Conservation (phyloP, 2,113 vertebrate genomes). For the Gymnobelideus leadbeateri region DNA sequence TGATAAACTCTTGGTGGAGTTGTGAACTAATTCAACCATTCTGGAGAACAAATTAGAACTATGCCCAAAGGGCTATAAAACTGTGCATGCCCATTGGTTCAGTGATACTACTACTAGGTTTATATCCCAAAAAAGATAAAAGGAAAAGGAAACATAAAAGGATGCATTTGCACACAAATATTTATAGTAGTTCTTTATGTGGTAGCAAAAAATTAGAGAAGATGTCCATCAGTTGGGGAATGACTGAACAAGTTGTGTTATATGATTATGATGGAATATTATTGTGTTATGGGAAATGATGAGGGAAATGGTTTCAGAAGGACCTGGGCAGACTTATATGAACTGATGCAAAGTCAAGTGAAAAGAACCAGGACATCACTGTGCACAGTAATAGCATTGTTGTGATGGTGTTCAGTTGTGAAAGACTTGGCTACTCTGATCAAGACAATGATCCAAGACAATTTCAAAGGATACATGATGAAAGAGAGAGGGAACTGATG, state of each 20-base stretch:
- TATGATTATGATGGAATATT: rapidly evolving
- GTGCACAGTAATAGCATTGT: background rate
- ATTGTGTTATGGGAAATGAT: background rate
- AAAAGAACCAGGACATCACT: background rate
- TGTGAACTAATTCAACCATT: background rate
- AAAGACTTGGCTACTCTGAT: background rate
- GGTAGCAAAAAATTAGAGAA: background rate
- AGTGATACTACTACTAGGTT: background rate
- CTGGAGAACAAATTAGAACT: background rate
- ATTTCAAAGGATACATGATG: background rate
- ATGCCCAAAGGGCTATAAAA: background rate
- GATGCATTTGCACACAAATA: background rate
- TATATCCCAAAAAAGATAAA: background rate
- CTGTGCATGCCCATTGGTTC: background rate
- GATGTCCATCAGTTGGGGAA: background rate
- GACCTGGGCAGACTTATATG: background rate
- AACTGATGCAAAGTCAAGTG: background rate
- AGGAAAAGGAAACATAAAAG: background rate
- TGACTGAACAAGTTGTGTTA: background rate
- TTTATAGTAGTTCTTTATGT: background rate
- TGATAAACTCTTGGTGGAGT: background rate
- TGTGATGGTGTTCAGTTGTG: background rate
- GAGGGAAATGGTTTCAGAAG: background rate
- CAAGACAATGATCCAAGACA: background rate
- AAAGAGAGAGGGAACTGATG: background rate